A percentile compares a stretch with the other conserved stretches of the same genome.
phyloP scores from a whole-genome alignment of 1,140 invertebrate genomes.

The Neuroterus valhalla region DNA sequence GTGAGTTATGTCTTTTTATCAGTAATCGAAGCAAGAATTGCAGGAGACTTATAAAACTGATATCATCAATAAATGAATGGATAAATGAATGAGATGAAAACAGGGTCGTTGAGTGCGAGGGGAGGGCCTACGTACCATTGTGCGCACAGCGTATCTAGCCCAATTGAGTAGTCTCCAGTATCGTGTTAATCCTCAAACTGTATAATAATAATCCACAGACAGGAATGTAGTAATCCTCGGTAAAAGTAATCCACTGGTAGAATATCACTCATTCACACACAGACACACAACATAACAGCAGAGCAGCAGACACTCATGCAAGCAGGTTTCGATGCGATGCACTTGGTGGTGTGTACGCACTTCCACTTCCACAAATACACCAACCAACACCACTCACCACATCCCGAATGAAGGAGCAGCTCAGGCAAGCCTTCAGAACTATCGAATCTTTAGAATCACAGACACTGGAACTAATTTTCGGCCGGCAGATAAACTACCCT shows the following conservation, averaged over 20 bases:
- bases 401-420: constrained; percentile 22
- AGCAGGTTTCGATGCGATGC: constrained; percentile 13
- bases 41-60: too few relatives aligned
- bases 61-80: too few relatives aligned
- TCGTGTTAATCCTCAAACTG: not conserved
- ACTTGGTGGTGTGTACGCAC: not conserved
- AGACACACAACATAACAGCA: too few relatives aligned
- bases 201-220: constrained; percentile 7
- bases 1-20: too few relatives aligned
- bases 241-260: constrained; percentile 2
- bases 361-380: constrained; percentile 11
- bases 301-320: not conserved
- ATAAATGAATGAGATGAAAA: too few relatives aligned
- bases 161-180: not conserved
- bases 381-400: constrained; percentile 1
- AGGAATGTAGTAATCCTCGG: constrained; percentile 10
- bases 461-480: not conserved
- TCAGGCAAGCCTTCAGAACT: not conserved
- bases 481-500: not conserved
- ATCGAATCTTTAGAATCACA: not conserved
- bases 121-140: constrained; percentile 1
- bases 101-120: not conserved
- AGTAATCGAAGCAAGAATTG: too few relatives aligned
- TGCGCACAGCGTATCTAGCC: constrained; percentile 11
- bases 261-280: constrained; percentile 23